Evolutionary conservation across 2,797 vertebrate species (phyloP), one percentile per base, ranked within the genome.

Genomic region (Gallirallus australis): DNA sequence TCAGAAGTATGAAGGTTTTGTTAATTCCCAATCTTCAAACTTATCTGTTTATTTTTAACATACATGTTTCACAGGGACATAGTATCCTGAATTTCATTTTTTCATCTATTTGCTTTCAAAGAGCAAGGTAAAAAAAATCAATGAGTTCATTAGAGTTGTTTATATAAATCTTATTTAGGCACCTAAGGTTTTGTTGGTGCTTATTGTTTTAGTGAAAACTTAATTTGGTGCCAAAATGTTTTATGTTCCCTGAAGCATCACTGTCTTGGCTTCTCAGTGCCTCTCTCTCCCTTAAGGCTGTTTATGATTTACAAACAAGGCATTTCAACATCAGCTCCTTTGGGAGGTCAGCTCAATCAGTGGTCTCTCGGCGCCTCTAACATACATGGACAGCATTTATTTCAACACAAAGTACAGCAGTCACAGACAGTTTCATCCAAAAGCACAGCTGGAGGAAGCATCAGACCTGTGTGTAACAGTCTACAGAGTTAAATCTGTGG

Each of bases 271-370:
- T 94, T 78, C 72, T 86, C 11, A 5, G 21, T 61, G 37, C 72
- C 76, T 23, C 64, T 86, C 16, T 80, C 25, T 88, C 24, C 19
- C 24, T 63, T 83, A 27, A 81, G 42, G 47, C 79, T 81, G 65
- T 94, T 96, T 90, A 95, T 94, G 65, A 95, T 95, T 94, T 94
- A 90, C 91, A 75, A 96, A 94, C 57, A 96, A 81, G 33, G 21
- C 57, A 81, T 93, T 91, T 91, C 87, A 88, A 1, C 9, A 5
- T 91, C 79, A 81, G 56, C 60, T 90, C 73, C 79, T 83, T 47
- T 71, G 82, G 85, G 85, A 93, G 33, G 18, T 54, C 72, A 65
- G 61, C 83, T 93, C 72, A 78, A 10, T 64, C 79, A 68, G 25
- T 61, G 69, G 47, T 91, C 79, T 94, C 87, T 59, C 3, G 0